Evolutionary conservation across 2,797 vertebrate genomes (phyloP), one percentile per base, ranked within the genome.

Genomic region (Trachurus trachurus): DNA sequence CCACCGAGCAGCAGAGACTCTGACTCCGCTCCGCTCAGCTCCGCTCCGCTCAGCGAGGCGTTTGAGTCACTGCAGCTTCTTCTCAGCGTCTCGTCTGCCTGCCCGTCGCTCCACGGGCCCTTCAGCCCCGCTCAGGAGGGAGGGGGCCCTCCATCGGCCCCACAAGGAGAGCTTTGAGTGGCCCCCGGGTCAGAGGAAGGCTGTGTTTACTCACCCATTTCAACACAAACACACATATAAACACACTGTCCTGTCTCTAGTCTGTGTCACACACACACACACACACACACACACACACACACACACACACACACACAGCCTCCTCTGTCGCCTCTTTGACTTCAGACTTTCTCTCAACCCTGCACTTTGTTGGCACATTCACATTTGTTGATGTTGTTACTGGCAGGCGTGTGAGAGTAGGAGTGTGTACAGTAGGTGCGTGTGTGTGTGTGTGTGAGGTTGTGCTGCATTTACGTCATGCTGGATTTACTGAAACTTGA

Each of bases 131-230:
- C 1, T 77, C 37, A 73, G 78, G 74, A 76, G 62, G n/a, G 17
- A 79, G 26, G 26, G 26, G 26, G 26, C 26, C 49, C 76, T 91
- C 81, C 78, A 88, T 67, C 71, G 75, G 67, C 61, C 82, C 76
- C 76, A 92, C 88, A 93, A 89, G 79, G 78, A 71, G 53, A 68
- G 83, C 86, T 81, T 93, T 93, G 76, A 89, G 61, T 17, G 44
- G 37, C 31, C 50, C 31, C 50, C 15, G 66, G 92, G 90, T 92
- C 89, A 92, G 82, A 65, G 42, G 63, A 77, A 87, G 88, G 87
- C 86, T 85, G 67, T 81, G 82, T 88, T 88, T 87, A 88, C 87
- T 87, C 81, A 81, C 74, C 60, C 67, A 76, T 81, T 89, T 78
- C 60, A 80, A 83, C 82, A 78, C 81, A 78, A 52, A 82, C 78